phyloP scores from a whole-genome alignment of 2,888 invertebrate genomes.

The Empis stercorea region DNA sequence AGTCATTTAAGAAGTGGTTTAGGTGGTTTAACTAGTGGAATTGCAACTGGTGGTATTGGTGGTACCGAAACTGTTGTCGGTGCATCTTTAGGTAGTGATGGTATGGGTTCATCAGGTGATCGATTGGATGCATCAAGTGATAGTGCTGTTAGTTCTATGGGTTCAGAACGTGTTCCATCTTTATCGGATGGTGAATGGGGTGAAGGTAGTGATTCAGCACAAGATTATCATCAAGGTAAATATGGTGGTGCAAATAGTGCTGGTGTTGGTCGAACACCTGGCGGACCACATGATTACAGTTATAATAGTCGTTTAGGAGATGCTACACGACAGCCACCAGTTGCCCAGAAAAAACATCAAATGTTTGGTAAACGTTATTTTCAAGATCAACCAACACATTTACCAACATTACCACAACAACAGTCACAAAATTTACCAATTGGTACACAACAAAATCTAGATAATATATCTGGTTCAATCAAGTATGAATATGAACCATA shows the following conservation, averaged over 20 bases:
- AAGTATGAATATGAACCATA: conserved; percentile 47
- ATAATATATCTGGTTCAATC: conserved; percentile 25
- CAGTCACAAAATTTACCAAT: conserved; percentile 17
- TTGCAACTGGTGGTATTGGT: conserved; percentile 25
- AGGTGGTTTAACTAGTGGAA: conserved; percentile 14
- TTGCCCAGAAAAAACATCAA: conserved; percentile 83
- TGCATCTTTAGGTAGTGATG: conserved; percentile 41
- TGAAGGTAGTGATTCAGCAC: conserved; percentile 76
- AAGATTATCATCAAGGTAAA: conserved; percentile 53
- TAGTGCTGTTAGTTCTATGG: conserved; percentile 87
- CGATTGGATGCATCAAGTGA: conserved; percentile 77
- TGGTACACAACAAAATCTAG: neutral
- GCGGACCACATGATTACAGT: conserved; percentile 58
- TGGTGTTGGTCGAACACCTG: neutral
- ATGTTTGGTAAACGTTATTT: conserved; percentile 83
- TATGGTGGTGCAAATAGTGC: conserved; percentile 19
- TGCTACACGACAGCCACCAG: conserved; percentile 46
- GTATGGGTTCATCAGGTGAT: conserved; percentile 35
- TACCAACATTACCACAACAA: conserved; percentile 8
- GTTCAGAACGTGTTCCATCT: conserved; percentile 78
- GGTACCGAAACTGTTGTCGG: conserved; percentile 12
- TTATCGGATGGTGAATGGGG: conserved; percentile 85
- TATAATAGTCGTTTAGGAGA: conserved; percentile 46
- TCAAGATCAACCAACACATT: conserved; percentile 41
- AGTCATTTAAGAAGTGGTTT: conserved; percentile 3